Conservation (phyloP, 2,113 vertebrate species). For the Cryptomyrus ogoouensis region DNA sequence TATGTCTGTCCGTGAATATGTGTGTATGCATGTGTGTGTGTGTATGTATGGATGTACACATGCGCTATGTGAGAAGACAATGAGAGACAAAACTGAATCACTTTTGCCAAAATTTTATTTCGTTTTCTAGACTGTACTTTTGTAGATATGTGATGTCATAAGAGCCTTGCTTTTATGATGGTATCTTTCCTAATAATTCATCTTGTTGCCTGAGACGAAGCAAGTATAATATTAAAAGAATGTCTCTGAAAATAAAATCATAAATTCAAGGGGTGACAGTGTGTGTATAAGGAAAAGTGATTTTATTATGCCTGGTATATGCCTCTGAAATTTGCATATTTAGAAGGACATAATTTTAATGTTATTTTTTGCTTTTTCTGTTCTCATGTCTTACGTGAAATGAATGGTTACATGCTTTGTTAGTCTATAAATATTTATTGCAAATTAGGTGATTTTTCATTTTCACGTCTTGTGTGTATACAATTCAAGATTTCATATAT, state of each 20-base stretch:
- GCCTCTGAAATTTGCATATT: neutral
- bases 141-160: neutral
- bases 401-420: neutral
- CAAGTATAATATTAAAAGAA: neutral
- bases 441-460: conserved; percentile 4
- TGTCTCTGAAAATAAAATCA: neutral
- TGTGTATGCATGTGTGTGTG: too few relatives aligned
- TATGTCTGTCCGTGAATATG: neutral
- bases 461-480: neutral
- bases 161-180: neutral
- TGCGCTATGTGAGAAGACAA: neutral
- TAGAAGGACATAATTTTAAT: neutral
- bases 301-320: neutral
- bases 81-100: neutral
- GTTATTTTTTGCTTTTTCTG: neutral
- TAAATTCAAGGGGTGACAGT: neutral
- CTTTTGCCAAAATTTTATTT: neutral
- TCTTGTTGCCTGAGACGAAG: neutral
- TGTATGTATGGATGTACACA: neutral
- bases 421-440: neutral
- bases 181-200: neutral
- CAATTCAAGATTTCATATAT: neutral
- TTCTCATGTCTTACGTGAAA: neutral
- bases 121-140: neutral
- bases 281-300: neutral